Conservation (phyloP, 2,797 vertebrate genomes). For the Rhadinocentrus ornatus region DNA sequence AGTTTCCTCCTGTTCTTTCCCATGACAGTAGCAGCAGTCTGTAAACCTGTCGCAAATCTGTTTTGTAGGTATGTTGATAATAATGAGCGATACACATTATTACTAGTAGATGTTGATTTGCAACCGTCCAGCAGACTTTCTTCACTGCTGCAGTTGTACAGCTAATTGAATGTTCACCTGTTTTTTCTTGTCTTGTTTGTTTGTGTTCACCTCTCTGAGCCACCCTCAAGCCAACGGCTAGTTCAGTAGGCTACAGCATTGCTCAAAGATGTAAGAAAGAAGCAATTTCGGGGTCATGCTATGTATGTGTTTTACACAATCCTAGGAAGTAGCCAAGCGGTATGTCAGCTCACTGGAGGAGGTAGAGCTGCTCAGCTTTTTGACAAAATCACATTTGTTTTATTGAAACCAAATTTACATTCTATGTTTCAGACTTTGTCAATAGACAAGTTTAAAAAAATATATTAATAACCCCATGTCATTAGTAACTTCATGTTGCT, state of each 20-base stretch:
- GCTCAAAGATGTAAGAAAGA: not conserved
- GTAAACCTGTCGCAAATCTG: not conserved
- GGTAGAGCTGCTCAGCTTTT: not conserved
- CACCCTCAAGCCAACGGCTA: not conserved
- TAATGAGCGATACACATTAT: not conserved
- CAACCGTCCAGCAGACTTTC: not conserved
- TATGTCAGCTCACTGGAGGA: not conserved
- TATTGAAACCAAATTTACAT: not conserved
- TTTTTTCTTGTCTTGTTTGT: no score
- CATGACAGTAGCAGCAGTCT: not conserved
- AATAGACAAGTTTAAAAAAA: not conserved
- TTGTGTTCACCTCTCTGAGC: not conserved
- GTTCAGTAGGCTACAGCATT: not conserved
- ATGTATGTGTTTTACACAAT: not conserved
- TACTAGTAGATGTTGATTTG: not conserved
- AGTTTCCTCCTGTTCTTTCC: not conserved
- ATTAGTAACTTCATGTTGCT: no score
- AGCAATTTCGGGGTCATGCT: not conserved
- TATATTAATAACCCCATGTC: no score
- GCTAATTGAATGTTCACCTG: no score
- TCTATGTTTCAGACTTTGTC: not conserved
- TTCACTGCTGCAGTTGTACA: not conserved
- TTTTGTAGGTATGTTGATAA: slow-evolving; percentile 1
- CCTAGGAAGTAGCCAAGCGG: not conserved
- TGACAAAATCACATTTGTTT: not conserved